A percentile compares a stretch with the other conserved stretches of the same genome.
Conservation (phyloP, 2,888 invertebrate species). For the Pachydiplax longipennis region DNA sequence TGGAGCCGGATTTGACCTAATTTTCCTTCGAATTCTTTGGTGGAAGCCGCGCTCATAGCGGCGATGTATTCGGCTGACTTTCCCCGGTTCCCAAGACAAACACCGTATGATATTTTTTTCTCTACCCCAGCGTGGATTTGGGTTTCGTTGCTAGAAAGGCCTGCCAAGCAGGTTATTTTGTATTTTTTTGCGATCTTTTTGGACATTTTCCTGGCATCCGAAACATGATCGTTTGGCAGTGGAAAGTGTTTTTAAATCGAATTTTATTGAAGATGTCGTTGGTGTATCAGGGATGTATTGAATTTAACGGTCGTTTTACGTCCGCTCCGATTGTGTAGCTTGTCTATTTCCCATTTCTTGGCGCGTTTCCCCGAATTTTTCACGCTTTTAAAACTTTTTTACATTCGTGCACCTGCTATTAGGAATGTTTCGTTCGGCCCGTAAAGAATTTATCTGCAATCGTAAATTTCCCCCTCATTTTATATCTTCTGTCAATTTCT, state of each 20-base stretch:
- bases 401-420: too few relatives aligned
- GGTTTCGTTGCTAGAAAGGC: neutral
- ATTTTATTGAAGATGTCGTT: neutral
- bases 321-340: too few relatives aligned
- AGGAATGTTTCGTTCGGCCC: too few relatives aligned
- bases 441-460: too few relatives aligned
- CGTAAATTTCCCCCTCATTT: too few relatives aligned
- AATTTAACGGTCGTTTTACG: too few relatives aligned
- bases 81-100: neutral
- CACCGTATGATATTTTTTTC: neutral
- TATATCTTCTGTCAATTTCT: too few relatives aligned
- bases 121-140: neutral
- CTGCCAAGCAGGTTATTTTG: neutral
- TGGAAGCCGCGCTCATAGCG: neutral
- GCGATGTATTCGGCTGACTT: neutral
- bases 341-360: too few relatives aligned
- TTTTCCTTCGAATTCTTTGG: neutral
- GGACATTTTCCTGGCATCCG: neutral
- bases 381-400: too few relatives aligned
- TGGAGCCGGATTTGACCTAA: constrained; percentile 15
- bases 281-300: neutral
- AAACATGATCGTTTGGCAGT: neutral
- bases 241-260: neutral
- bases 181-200: neutral
- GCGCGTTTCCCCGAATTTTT: too few relatives aligned